Evolutionary conservation across 2,888 invertebrate species (phyloP).

Genomic region (Harpalus rubripes): DNA sequence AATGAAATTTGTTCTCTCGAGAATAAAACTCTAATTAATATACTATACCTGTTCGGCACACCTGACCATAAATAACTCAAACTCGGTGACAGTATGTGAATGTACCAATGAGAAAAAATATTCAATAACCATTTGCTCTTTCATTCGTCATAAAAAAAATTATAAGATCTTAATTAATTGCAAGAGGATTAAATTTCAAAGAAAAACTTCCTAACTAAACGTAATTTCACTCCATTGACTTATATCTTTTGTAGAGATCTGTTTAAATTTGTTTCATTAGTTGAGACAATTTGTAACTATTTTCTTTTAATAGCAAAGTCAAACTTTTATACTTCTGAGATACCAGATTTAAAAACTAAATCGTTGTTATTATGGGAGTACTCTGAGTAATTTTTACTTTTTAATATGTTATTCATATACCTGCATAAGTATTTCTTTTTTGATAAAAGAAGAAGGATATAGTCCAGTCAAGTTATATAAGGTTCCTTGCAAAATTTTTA

Average conservation of each 20-base stretch:
- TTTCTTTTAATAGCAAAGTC: too few species aligned
- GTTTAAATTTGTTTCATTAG: too few species aligned
- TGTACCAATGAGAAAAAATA: neutral
- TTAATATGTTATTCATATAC: too few species aligned
- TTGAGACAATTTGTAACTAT: too few species aligned
- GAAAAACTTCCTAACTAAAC: neutral
- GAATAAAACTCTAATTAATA: conserved; percentile 15
- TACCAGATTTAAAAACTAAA: too few species aligned
- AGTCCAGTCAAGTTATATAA: too few species aligned
- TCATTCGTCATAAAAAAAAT: neutral
- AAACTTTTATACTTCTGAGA: too few species aligned
- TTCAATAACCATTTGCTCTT: neutral
- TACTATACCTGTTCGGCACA: neutral
- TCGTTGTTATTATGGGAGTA: too few species aligned
- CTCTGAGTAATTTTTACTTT: too few species aligned
- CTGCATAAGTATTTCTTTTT: too few species aligned
- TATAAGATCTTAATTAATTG: neutral
- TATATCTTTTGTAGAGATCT: neutral
- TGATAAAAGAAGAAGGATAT: too few species aligned
- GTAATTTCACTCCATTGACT: neutral
- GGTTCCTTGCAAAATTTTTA: too few species aligned
- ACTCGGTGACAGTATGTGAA: neutral
- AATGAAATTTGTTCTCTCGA: conserved; percentile 12
- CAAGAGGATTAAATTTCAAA: neutral
- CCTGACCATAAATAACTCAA: neutral